phyloP scores from a whole-genome alignment of 2,113 vertebrate genomes.

The Pampusana beccarii region DNA sequence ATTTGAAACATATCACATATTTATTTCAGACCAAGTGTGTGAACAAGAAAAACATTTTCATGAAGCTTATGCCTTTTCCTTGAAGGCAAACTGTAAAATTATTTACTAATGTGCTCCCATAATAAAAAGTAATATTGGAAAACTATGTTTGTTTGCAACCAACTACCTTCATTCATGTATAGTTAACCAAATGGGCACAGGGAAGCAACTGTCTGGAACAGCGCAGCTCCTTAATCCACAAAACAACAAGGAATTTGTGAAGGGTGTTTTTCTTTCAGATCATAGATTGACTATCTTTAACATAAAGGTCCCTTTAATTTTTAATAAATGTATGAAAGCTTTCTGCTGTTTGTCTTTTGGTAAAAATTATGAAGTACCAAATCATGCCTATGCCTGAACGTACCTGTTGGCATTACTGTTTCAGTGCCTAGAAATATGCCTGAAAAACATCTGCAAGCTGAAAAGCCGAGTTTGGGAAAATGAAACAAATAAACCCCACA shows the following conservation, averaged over 20 bases:
- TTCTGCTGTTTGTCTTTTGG: neutral
- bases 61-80: neutral
- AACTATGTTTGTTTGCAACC: neutral
- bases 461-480: neutral
- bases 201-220: neutral
- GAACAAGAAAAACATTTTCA: neutral
- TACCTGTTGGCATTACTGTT: neutral
- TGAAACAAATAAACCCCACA: neutral
- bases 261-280: neutral
- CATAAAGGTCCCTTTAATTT: neutral
- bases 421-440: neutral
- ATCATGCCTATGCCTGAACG: neutral
- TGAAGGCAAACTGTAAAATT: neutral
- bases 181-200: neutral
- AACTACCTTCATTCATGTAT: neutral
- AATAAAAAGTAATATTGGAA: neutral
- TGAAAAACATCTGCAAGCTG: neutral
- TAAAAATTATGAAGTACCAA: neutral
- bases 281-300: neutral
- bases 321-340: neutral
- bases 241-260: neutral
- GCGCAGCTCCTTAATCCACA: neutral
- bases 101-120: neutral
- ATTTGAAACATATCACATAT: neutral
- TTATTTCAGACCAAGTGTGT: neutral